These are phyloP conservation scores for Smittia aterrima DNA, from an alignment of 2,888 invertebrate genomes.

Conservation along the genomic window DNA sequence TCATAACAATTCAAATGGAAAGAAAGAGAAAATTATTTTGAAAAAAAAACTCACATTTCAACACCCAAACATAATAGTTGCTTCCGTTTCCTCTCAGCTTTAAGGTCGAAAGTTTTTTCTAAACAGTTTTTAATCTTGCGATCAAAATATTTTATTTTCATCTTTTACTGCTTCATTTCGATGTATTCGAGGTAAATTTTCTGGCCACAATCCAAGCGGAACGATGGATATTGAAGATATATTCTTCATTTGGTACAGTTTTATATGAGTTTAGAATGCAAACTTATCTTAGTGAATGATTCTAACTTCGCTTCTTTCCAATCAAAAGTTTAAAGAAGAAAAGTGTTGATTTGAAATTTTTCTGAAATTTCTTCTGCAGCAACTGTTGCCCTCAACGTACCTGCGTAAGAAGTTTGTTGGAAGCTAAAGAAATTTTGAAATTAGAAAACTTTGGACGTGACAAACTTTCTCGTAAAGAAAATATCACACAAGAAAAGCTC, in stretches of 20 bases:
- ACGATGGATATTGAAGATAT: constrained; percentile 19
- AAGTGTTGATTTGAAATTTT: too few relatives aligned
- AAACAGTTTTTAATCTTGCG: constrained; percentile 35
- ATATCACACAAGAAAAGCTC: too few relatives aligned
- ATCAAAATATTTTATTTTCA: constrained; percentile 14
- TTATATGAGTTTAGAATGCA: neutral
- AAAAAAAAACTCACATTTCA: constrained; percentile 21
- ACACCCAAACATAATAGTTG: constrained; percentile 29
- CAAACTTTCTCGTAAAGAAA: too few relatives aligned
- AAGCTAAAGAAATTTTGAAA: too few relatives aligned
- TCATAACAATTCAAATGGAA: constrained; percentile 6
- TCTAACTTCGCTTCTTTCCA: too few relatives aligned
- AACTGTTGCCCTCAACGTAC: too few relatives aligned
- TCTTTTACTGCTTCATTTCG: neutral
- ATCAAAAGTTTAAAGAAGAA: too few relatives aligned
- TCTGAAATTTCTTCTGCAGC: too few relatives aligned
- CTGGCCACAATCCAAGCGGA: constrained; percentile 32
- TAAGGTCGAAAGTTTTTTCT: constrained; percentile 1
- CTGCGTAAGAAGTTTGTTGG: too few relatives aligned
- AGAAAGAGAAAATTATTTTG: neutral
- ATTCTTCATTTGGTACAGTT: neutral
- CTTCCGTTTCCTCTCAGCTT: neutral
- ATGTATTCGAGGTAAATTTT: constrained; percentile 7
- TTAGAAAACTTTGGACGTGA: too few relatives aligned
- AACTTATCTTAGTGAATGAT: too few relatives aligned